Evolutionary conservation across 2,888 invertebrate species (phyloP).

Genomic region (Eurytoma adleriae): DNA sequence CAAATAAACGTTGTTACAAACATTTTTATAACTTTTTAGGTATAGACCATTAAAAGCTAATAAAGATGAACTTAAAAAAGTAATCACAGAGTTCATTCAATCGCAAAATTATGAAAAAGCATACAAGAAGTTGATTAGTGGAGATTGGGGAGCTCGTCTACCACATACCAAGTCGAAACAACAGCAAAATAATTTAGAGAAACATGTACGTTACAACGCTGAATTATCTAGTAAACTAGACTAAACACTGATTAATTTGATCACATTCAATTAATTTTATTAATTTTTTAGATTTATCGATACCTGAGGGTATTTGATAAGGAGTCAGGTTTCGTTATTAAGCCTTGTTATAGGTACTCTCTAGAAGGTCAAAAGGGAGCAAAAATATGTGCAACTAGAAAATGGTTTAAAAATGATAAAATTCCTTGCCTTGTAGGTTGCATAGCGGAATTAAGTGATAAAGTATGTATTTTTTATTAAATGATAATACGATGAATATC

Average conservation of each 20-base stretch:
- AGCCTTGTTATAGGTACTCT: conserved; percentile 96
- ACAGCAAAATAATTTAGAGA: conserved; percentile 90
- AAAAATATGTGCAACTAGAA: conserved; percentile 95
- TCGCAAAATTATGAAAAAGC: conserved; percentile 94
- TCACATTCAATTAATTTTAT: too few relatives aligned
- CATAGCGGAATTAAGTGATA: conserved; percentile 95
- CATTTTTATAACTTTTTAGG: conserved; percentile 71
- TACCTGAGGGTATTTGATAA: conserved; percentile 97
- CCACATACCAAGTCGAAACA: conserved; percentile 82
- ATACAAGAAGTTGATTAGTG: conserved; percentile 86
- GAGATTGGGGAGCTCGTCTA: conserved; percentile 90
- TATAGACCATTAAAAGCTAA: conserved; percentile 91
- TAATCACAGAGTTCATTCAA: conserved; percentile 90
- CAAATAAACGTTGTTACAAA: not conserved
- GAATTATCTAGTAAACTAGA: not conserved
- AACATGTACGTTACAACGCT: conserved; percentile 85
- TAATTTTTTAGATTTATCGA: conserved; percentile 86
- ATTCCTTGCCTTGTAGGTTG: conserved; percentile 97
- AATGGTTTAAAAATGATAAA: conserved; percentile 97
- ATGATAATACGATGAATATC: too few relatives aligned
- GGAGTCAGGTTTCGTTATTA: conserved; percentile 95
- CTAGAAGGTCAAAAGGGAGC: conserved; percentile 97
- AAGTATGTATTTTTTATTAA: conserved; percentile 71
- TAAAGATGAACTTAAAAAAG: conserved; percentile 87
- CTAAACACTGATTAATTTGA: conserved; percentile 65